phyloP scores from a whole-genome alignment of 2,113 vertebrate genomes.

The Polyodon spathula region DNA sequence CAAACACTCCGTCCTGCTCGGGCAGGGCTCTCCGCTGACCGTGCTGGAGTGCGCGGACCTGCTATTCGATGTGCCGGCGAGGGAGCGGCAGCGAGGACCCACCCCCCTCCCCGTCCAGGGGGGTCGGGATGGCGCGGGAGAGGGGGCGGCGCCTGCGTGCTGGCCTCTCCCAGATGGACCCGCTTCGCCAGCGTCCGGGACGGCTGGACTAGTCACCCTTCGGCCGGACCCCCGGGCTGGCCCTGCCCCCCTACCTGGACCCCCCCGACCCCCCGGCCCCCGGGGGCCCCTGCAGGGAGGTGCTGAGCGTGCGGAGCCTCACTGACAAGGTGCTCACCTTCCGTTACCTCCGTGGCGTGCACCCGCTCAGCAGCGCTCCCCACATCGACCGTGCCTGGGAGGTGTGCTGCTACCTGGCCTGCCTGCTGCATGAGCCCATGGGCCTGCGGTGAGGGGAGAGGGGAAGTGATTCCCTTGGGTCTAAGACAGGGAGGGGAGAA shows the following conservation, averaged over 20 bases:
- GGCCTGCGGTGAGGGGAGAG: conserved; percentile 10
- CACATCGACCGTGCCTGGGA: conserved; percentile 28
- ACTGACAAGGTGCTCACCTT: conserved; percentile 26
- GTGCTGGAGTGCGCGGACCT: conserved; percentile 29
- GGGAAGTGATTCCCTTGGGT: no score
- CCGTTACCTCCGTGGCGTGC: conserved; percentile 22
- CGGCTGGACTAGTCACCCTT: conserved; percentile 14
- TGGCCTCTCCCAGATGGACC: conserved; percentile 27
- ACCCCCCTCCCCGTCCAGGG: no score
- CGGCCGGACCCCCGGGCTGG: background rate
- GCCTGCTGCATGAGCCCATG: conserved; percentile 29
- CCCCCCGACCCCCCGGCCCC: conserved; percentile 10
- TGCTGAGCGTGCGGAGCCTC: conserved; percentile 29
- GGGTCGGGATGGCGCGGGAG: background rate
- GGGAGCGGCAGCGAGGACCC: conserved; percentile 9
- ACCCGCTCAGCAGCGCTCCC: conserved; percentile 24
- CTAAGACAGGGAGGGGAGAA: background rate
- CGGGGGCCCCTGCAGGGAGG: conserved; percentile 17
- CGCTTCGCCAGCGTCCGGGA: conserved; percentile 22
- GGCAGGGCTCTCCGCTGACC: conserved; percentile 8
- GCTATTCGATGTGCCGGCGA: conserved; percentile 27
- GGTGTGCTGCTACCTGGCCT: conserved; percentile 31
- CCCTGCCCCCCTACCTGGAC: conserved; percentile 22
- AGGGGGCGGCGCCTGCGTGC: background rate
- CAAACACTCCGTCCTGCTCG: conserved; percentile 6